phyloP scores from a whole-genome alignment of 2,888 invertebrate genomes.

The Drepana falcataria region DNA sequence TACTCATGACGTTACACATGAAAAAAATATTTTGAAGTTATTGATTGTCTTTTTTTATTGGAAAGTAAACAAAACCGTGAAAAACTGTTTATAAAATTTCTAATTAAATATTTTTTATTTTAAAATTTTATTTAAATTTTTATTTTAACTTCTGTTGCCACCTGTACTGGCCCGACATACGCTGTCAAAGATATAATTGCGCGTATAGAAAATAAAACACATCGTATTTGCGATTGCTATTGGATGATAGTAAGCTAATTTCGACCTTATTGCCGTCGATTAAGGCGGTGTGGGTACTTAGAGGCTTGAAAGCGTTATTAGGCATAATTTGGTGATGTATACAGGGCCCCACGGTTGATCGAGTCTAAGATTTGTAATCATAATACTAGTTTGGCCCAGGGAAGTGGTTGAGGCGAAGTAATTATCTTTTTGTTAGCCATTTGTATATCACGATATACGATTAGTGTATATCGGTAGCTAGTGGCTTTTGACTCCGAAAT shows the following conservation, averaged over 20 bases:
- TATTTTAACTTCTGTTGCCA: conserved; percentile 40
- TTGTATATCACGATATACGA: conserved; percentile 9
- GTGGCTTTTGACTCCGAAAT: conserved; percentile 9
- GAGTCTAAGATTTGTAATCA: conserved; percentile 65
- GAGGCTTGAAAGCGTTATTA: conserved; percentile 23
- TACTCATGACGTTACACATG: no score
- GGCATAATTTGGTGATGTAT: conserved; percentile 43
- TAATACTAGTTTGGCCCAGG: conserved; percentile 53
- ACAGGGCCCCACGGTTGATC: conserved; percentile 63
- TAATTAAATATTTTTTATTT: not conserved
- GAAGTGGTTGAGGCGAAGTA: conserved; percentile 51
- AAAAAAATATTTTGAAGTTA: no score
- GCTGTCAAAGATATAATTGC: conserved; percentile 75
- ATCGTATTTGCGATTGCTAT: conserved; percentile 34
- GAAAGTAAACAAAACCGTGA: no score
- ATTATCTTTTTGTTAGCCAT: conserved; percentile 52
- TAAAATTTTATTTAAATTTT: conserved; percentile 6
- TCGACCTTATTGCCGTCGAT: conserved; percentile 21
- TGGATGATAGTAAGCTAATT: conserved; percentile 15
- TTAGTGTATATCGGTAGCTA: conserved; percentile 11
- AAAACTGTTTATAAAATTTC: no score
- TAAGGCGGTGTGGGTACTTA: conserved; percentile 20
- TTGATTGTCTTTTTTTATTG: no score
- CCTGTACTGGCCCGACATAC: conserved; percentile 48
- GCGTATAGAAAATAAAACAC: conserved; percentile 63